Evolutionary conservation across 2,888 invertebrate genomes (phyloP), one percentile per base, ranked within the genome.

Genomic region (Trissonchulus latispiculum): DNA sequence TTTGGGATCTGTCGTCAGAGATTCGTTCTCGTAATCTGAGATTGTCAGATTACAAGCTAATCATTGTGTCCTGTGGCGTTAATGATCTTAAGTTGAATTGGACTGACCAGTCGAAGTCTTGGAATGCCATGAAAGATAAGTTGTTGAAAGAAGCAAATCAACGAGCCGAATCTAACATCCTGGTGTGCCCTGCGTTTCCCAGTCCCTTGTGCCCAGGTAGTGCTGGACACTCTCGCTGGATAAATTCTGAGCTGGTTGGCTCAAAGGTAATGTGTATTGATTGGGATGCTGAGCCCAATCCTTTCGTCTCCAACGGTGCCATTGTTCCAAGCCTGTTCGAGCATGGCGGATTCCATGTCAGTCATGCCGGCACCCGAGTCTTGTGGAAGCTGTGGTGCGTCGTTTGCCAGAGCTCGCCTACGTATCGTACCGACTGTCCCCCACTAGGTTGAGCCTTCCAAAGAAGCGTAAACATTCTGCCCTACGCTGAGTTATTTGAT

Each of bases 111-210:
- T 35, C n/a, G n/a, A 32, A 36, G 2, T 68, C 48, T 8, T 48
- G 48, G 48, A 23, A 23, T 8, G 23, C 48, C 23, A 15, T 48
- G 23, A 48, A 48, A 48, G 8, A 8, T 48, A 48, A 15, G 8
- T 15, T 48, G 23, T 8, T 15, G 23, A 23, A 8, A 23, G 48
- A 48, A 23, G 48, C 48, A 15, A 48, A 23, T 23, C 48, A 23
- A 23, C 48, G 48, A 48, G 23, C 8, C 48, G 23, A 48, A 23
- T 48, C 8, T 48, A 48, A 8, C n/a, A 36, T 68, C 69, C 33
- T 68, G 36, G 36, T 68, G n/a, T 68, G 35, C 36, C 69, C 69
- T 32, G 36, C 69, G 36, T 68, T 68, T 36, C 69, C 69, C 36
- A 32, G 36, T 33, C 69, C 69, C 36, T 36, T 32, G 35, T 32